A percentile compares a stretch with the other conserved stretches of the same genome.
Conservation (phyloP, 2,888 invertebrate species). For the Folsomia candida region DNA sequence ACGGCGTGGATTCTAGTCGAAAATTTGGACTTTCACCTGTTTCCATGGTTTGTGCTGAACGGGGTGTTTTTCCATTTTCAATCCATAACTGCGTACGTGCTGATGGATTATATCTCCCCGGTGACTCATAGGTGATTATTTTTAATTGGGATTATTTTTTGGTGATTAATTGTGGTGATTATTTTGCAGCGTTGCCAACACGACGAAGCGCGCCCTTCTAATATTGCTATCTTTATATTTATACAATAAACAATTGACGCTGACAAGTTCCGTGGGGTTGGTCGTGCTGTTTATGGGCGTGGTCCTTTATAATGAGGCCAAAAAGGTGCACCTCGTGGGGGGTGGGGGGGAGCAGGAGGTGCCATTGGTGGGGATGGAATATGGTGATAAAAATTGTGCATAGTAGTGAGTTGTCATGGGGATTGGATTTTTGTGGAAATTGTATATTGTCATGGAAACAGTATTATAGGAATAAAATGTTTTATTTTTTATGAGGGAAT, state of each 20-base stretch:
- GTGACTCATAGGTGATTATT: conserved; percentile 69
- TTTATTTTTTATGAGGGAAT: too few relatives aligned
- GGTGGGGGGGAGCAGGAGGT: too few relatives aligned
- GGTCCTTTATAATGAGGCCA: conserved; percentile 70
- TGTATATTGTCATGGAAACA: too few relatives aligned
- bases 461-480: too few relatives aligned
- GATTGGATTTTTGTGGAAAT: too few relatives aligned
- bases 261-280: conserved; percentile 67
- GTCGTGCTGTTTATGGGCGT: conserved; percentile 70
- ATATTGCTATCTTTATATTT: conserved; percentile 73
- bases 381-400: too few relatives aligned
- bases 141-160: neutral
- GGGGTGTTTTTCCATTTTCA: conserved; percentile 77
- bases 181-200: conserved; percentile 71
- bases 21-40: conserved; percentile 57
- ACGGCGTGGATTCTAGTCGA: conserved; percentile 67
- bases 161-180: neutral
- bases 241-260: conserved; percentile 72
- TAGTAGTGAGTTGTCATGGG: too few relatives aligned
- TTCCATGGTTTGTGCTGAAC: conserved; percentile 64
- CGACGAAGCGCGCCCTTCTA: conserved; percentile 72
- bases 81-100: conserved; percentile 74
- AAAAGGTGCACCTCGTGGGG: too few relatives aligned
- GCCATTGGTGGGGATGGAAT: too few relatives aligned
- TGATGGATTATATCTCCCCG: conserved; percentile 76